Evolutionary conservation across 2,113 vertebrate genomes (phyloP), one percentile per base, ranked within the genome.

Genomic region (Sturnus vulgaris): DNA sequence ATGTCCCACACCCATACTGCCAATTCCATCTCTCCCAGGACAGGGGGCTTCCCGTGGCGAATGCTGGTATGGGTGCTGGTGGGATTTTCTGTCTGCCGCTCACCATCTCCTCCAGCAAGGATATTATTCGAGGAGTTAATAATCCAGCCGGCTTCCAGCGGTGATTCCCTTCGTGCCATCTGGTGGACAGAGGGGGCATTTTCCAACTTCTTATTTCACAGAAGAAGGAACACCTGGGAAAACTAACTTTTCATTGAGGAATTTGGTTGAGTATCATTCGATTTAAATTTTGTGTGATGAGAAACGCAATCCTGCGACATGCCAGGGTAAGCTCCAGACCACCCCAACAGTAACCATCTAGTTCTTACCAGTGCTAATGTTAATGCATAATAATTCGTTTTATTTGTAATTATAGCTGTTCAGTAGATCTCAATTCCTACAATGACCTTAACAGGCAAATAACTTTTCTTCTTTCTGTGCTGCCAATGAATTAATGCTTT

Each of bases 141-240:
- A 63, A 18, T 42, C 39, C 64, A 66, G 79, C 12, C 1, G 0
- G 1, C 33, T 93, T 81, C 60, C 76, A 92, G 80, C 0, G 1
- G 27, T 14, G 86, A 35, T 93, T 95, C 77, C 49, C 95, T 91
- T 97, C 66, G 11, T 93, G 95, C 96, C 96, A 96, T 82, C 96
- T 97, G 88, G 95, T 93, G 96, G 96, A 95, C 94, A 88, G 82
- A 92, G 21, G 57, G 23, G 9, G 75, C 57, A 92, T 75, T 94
- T 82, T 0, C 82, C 37, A 37, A 15, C 16, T 28, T 53, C 63
- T 65, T 24, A 5, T 59, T 83, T 83, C 12, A 1, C 4, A 1
- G 49, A 9, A 1, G 49, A 10, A 30, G 35, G 25, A 28, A 44
- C 7, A 9, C 25, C 57, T 33, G 52, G 61, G 53, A 49, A 93